A percentile compares a stretch with the other conserved stretches of the same genome.
phyloP scores from a whole-genome alignment of 2,113 vertebrate genomes.

The Ictalurus furcatus region DNA sequence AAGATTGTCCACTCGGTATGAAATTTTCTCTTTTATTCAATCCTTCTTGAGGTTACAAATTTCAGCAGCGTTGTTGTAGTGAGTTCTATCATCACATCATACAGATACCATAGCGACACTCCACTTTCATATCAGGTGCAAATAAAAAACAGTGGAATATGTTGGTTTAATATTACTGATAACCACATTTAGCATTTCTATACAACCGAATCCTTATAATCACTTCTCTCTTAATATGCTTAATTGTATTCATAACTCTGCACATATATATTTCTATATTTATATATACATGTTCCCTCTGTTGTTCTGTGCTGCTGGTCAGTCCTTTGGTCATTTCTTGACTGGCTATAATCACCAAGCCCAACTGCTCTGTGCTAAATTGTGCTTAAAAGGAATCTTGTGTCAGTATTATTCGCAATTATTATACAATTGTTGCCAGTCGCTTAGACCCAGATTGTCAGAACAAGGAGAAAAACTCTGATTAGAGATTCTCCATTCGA shows the following conservation, averaged over 20 bases:
- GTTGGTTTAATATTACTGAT: constrained; percentile 31
- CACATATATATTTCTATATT: neutral
- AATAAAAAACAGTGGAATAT: constrained; percentile 38
- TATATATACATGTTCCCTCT: constrained; percentile 2
- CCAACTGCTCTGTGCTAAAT: constrained; percentile 15
- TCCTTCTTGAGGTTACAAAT: constrained; percentile 51
- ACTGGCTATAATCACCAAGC: neutral
- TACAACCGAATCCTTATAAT: constrained; percentile 19
- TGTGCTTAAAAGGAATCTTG: constrained; percentile 39
- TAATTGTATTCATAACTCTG: constrained; percentile 16
- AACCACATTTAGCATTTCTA: constrained; percentile 46
- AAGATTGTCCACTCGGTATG: neutral
- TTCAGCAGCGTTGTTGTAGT: constrained; percentile 49
- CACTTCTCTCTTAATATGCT: constrained; percentile 3
- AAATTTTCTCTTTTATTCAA: constrained; percentile 46
- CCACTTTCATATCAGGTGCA: constrained; percentile 49
- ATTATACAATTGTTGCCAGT: constrained; percentile 12
- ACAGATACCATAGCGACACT: constrained; percentile 57
- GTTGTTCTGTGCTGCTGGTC: constrained; percentile 11
- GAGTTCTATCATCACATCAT: constrained; percentile 61
- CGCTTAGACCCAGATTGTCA: constrained; percentile 42
- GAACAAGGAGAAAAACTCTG: constrained; percentile 22
- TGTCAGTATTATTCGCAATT: constrained; percentile 8
- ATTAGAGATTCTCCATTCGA: constrained; percentile 23
- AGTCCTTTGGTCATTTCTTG: constrained; percentile 32